Evolutionary conservation across 2,888 invertebrate genomes (phyloP), one percentile per base, ranked within the genome.

Genomic region (Philereme vetulata): DNA sequence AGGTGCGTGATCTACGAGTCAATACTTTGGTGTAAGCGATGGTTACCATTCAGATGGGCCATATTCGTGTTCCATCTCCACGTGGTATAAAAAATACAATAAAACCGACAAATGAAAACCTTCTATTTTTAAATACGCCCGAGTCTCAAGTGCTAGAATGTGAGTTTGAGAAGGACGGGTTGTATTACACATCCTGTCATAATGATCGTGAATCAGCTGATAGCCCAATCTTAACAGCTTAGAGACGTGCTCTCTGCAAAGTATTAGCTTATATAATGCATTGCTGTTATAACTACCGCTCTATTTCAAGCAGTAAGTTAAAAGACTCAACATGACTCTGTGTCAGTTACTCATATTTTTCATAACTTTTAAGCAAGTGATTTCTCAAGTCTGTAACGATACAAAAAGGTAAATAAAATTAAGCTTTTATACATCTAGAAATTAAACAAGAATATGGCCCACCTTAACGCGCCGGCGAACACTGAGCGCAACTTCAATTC

Each of bases 311-410:
- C 3, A 44, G 44, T 63, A 10, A 51, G 40, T 7, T 60, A 61
- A 48, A 21, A 2, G 38, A 11, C 36, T 34, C 9, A 51, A 51
- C 47, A 60, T 58, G 55, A 48, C 11, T 7, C n/a, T 59, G 32
- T 55, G 7, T 10, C 7, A 38, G 34, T 36, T 49, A 7, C 42
- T 52, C 7, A 4, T 58, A 34, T 9, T 56, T 44, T 34, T 58
- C 0, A 7, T 62, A 35, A 8, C 54, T 38, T 10, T 55, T 1
- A 47, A 48, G n/a, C 6, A 32, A 38, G 59, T 51, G 5, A 10
- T 33, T 0, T 9, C 56, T n/a, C 64, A 62, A 52, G 50, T 68
- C 50, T 68, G 65, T 42, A 62, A 65, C 60, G 51, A 61, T 4
- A 65, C 63, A 0, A 58, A 46, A 46, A 58, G 63, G 63, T 65